phyloP scores from a whole-genome alignment of 1,140 invertebrate genomes.

The Bicyclus anynana region DNA sequence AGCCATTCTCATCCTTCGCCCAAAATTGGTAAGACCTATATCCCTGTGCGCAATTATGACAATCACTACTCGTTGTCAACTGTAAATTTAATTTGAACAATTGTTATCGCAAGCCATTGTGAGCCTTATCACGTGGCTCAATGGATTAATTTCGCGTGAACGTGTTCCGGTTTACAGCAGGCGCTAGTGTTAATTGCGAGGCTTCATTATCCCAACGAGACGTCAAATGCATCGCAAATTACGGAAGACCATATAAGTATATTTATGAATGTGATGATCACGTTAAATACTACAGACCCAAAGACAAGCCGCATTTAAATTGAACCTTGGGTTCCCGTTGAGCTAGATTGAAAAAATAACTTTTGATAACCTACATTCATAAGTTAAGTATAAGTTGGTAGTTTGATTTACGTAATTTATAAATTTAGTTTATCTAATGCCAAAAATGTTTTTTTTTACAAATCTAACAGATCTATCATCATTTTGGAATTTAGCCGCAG shows the following conservation, averaged over 20 bases:
- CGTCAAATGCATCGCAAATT: not conserved
- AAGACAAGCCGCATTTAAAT: too few relatives aligned
- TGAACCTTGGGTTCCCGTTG: too few relatives aligned
- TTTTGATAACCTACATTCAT: too few relatives aligned
- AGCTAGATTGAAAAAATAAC: too few relatives aligned
- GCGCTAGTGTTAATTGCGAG: not conserved
- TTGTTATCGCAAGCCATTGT: slow-evolving; percentile 3
- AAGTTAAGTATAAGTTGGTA: too few relatives aligned
- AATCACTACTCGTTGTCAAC: not conserved
- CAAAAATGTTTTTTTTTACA: too few relatives aligned
- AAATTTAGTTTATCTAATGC: too few relatives aligned
- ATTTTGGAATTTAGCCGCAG: too few relatives aligned
- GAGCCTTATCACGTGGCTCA: not conserved
- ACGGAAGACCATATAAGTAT: not conserved
- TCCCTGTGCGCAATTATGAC: not conserved
- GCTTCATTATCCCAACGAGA: not conserved
- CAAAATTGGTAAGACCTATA: not conserved
- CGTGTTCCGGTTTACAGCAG: not conserved
- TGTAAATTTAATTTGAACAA: slow-evolving; percentile 4
- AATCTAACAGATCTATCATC: too few relatives aligned
- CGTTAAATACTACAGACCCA: too few relatives aligned
- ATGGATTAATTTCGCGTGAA: slow-evolving; percentile 4
- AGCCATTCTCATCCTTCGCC: slow-evolving; percentile 2
- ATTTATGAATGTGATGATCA: too few relatives aligned
- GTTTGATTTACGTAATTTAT: too few relatives aligned